Base-by-base conservation (phyloP, 2,797 vertebrate genomes). In the Alcedo atthis region DNA sequence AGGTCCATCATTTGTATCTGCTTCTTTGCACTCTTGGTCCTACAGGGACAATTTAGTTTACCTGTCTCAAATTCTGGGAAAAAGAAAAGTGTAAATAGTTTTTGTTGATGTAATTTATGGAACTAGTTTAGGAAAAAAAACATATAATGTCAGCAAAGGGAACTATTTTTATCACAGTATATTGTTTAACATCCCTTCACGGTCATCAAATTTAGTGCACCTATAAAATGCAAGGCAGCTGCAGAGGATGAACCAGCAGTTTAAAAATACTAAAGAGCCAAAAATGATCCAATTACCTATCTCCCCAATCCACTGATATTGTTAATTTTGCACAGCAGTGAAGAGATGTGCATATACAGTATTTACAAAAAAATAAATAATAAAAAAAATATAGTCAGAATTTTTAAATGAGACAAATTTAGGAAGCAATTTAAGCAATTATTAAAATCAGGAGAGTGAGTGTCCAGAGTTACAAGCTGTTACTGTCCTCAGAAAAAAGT, bases 151-250 rank as follows among this genome's bases (percentile, higher is more conserved):
- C 96, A 97, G 97, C 92, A 97, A 92, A 96, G 94, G 96, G 92
- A 97, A 90, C 96, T 97, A 97, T 96, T 97, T 98, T 97, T 97
- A 97, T 95, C 95, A 89, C 88, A 85, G 80, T 91, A 86, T 95
- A 95, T 96, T 97, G 96, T 97, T 98, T 97, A 97, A 97, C 86
- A 93, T 53, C 89, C 92, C 96, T 97, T 97, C 95, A 96, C 61
- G 59, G 92, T 95, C 93, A 97, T 97, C 93, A 96, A 92, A 97
- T 97, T 96, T 96, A 98, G 76, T 94, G 76, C 67, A 94, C 88
- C 96, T 95, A 96, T 98, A 97, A 97, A 98, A 97, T 59, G 79
- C 64, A 94, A 96, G 92, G 81, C 86, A 95, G 94, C 81, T 93
- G 89, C 90, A 92, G 85, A 93, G 95, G 87, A 95, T 93, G 92